phyloP scores from a whole-genome alignment of 2,113 vertebrate species.

The Candoia aspera region DNA sequence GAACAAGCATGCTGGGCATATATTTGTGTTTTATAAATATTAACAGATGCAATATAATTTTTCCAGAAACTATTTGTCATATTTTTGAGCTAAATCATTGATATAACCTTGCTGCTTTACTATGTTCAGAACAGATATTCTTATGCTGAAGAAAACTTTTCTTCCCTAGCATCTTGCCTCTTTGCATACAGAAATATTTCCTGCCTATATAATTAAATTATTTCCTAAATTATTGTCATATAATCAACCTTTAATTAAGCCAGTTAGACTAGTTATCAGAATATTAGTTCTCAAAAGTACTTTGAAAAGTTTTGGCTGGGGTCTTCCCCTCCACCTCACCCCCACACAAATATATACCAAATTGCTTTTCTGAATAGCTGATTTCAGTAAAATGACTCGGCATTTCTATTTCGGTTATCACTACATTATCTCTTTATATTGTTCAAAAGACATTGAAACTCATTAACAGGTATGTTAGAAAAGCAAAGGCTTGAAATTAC shows the following conservation, averaged over 20 bases:
- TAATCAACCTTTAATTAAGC: conserved; percentile 53
- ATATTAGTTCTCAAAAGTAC: conserved; percentile 24
- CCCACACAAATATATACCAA: conserved; percentile 4
- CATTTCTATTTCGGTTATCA: conserved; percentile 15
- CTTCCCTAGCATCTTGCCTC: background rate
- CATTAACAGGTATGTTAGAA: background rate
- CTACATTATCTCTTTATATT: background rate
- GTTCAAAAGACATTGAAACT: conserved; percentile 33
- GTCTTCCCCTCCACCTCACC: background rate
- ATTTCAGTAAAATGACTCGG: conserved; percentile 11
- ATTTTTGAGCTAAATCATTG: conserved; percentile 42
- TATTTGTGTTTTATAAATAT: conserved; percentile 54
- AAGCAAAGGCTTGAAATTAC: too few species aligned
- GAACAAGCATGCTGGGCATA: background rate
- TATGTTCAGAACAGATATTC: conserved; percentile 7
- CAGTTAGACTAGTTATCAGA: conserved; percentile 26
- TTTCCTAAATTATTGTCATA: conserved; percentile 24
- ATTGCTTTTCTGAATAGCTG: conserved; percentile 44
- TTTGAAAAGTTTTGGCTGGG: background rate
- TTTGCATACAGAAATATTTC: conserved; percentile 31
- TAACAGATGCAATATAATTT: conserved; percentile 28
- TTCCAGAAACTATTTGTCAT: conserved; percentile 47
- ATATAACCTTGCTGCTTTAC: conserved; percentile 30
- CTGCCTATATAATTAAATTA: conserved; percentile 37
- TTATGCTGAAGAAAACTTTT: conserved; percentile 16